Conservation (phyloP, 2,113 vertebrate species). For the Oncorhynchus nerka region DNA sequence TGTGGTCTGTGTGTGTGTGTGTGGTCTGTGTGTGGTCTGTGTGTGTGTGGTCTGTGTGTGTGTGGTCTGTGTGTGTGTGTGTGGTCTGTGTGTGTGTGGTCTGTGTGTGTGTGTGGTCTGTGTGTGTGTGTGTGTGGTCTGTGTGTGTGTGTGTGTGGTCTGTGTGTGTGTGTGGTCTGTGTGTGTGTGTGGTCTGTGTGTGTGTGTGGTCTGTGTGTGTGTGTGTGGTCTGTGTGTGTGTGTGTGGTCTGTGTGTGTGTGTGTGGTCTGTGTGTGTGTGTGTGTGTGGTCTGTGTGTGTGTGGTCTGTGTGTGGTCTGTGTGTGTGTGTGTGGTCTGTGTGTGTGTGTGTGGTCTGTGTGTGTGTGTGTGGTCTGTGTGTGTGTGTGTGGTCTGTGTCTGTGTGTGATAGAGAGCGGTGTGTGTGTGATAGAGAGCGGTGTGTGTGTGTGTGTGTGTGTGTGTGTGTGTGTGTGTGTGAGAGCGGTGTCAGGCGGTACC, state of each 20-base stretch:
- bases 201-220: neutral
- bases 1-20: neutral
- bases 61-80: neutral
- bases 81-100: neutral
- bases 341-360: neutral
- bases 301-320: neutral
- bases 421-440: neutral
- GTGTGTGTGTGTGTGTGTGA: neutral
- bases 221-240: neutral
- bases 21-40: too few relatives aligned
- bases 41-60: neutral
- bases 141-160: neutral
- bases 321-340: neutral
- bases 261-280: neutral
- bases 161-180: neutral
- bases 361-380: too few relatives aligned
- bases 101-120: too few relatives aligned
- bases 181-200: neutral
- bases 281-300: neutral
- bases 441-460: neutral
- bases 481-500: constrained; percentile 66
- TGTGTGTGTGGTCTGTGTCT: neutral
- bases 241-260: neutral
- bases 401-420: neutral
- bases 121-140: neutral